Percentiles rank a stretch among this genome's conserved stretches.
Evolutionary conservation across 2,888 invertebrate species (phyloP).

Genomic region (Drosophila algonquin): DNA sequence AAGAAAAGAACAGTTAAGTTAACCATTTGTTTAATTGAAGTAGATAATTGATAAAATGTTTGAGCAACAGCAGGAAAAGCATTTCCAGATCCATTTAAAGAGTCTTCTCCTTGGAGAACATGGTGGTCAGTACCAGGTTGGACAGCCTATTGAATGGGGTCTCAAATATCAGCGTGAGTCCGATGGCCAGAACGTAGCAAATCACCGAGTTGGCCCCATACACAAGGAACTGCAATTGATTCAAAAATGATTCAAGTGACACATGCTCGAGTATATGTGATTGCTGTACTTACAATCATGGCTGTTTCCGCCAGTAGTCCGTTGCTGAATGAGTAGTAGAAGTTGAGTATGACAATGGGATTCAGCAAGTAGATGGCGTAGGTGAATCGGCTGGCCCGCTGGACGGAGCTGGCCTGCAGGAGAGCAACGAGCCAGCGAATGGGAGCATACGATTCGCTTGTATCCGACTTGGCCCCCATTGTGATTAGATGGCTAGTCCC

Average conservation of each 20-base stretch:
- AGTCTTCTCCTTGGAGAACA: background rate
- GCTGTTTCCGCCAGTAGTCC: conserved; percentile 29
- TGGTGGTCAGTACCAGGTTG: conserved; percentile 10
- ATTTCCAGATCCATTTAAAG: background rate
- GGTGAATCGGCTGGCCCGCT: conserved; percentile 43
- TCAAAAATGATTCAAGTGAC: background rate
- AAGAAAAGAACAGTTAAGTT: no score
- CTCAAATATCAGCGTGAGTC: conserved; percentile 48
- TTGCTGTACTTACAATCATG: conserved; percentile 33
- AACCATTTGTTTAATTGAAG: no score
- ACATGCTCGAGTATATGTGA: no score
- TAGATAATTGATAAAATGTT: no score
- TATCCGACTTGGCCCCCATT: conserved; percentile 11
- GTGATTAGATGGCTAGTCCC: conserved; percentile 32
- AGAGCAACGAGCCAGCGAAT: conserved; percentile 31
- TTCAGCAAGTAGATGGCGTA: conserved; percentile 54
- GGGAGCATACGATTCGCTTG: background rate
- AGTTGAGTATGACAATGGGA: conserved; percentile 40
- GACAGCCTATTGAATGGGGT: conserved; percentile 42
- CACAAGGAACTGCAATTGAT: conserved; percentile 29
- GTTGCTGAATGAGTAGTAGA: conserved; percentile 28
- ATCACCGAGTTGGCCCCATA: conserved; percentile 15
- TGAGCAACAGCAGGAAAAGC: no score
- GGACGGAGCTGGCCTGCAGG: conserved; percentile 34
- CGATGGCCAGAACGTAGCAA: conserved; percentile 18